Percentiles rank a stretch among this genome's conserved stretches.
These are phyloP conservation scores for Harpegnathos saltator DNA, from an alignment of 1,140 invertebrate genomes.

Conservation along the genomic window DNA sequence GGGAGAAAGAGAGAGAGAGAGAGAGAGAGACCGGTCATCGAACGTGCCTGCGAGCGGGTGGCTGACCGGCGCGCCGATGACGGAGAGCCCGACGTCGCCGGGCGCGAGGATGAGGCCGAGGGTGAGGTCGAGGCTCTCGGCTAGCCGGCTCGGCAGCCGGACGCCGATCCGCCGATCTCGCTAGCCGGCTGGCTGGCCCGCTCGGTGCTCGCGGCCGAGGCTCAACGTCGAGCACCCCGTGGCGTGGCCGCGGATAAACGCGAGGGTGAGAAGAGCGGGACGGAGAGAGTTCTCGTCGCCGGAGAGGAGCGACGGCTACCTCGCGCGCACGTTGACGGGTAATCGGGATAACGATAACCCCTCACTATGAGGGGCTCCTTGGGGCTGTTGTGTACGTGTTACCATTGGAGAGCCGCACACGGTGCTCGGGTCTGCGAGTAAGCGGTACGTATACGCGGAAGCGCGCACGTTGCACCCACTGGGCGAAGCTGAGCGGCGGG, in stretches of 20 bases:
- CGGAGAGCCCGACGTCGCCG: constrained; percentile 42
- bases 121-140: no score
- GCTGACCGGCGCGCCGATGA: background rate
- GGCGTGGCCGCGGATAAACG: background rate
- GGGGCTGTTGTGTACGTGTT: background rate
- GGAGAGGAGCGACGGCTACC: no score
- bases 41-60: constrained; percentile 1
- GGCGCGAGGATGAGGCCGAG: constrained; percentile 5
- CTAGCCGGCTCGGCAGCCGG: background rate
- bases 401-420: background rate
- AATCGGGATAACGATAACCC: background rate
- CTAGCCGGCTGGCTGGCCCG: no score
- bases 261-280: background rate
- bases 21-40: constrained; percentile 14
- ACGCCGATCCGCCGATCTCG: background rate
- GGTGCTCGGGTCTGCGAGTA: background rate
- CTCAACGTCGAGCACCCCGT: no score
- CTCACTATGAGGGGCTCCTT: background rate
- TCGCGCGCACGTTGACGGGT: no score
- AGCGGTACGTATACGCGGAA: background rate
- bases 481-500: background rate
- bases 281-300: no score
- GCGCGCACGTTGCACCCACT: background rate
- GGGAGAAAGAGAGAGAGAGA: no score
- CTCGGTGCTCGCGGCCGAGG: background rate